Conservation (phyloP, 2,113 vertebrate genomes). For the Tragelaphus strepsiceros region DNA sequence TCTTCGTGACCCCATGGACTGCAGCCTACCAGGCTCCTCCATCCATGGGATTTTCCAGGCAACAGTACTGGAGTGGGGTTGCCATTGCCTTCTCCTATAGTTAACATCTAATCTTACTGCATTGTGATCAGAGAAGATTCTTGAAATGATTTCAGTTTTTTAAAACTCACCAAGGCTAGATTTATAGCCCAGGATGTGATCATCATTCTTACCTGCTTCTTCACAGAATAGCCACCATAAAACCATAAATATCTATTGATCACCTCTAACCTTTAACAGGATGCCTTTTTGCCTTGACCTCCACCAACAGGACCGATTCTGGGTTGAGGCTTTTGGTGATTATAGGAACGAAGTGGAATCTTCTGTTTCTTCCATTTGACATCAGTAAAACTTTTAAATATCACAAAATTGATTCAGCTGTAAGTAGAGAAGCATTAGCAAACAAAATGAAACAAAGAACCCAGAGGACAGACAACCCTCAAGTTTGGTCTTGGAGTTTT, state of each 20-base stretch:
- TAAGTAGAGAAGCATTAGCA: neutral
- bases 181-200: neutral
- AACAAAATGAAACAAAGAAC: neutral
- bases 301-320: neutral
- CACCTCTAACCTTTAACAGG: neutral
- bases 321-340: neutral
- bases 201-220: neutral
- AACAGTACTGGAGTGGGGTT: too few species aligned
- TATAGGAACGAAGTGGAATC: neutral
- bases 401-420: neutral
- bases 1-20: fast-evolving
- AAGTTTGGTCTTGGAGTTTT: neutral
- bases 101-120: neutral
- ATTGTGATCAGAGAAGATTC: neutral
- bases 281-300: neutral
- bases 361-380: neutral
- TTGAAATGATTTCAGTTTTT: neutral
- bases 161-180: neutral
- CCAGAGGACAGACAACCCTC: neutral
- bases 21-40: too few species aligned
- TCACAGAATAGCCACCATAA: neutral
- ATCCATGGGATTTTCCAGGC: too few species aligned
- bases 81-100: neutral
- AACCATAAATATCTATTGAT: neutral
- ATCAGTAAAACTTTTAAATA: neutral